Conservation (phyloP, 2,888 invertebrate genomes). For the Dastarcus helophoroides region DNA sequence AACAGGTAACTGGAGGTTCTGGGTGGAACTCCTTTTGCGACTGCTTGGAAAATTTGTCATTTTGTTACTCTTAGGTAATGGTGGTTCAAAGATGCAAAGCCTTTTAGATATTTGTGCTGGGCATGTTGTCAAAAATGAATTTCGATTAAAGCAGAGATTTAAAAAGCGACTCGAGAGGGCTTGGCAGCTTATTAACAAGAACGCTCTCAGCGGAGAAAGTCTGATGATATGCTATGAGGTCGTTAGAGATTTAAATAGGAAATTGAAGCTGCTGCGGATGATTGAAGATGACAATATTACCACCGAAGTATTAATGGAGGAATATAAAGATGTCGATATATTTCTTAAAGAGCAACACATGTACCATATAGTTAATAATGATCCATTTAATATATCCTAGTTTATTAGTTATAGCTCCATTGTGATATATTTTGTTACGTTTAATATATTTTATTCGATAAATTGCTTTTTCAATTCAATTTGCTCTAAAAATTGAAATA, state of each 20-base stretch:
- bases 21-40: too few relatives aligned
- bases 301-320: conserved; percentile 25
- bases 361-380: conserved; percentile 18
- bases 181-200: conserved; percentile 29
- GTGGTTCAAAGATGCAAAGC: conserved; percentile 12
- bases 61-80: too few relatives aligned
- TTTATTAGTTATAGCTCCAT: too few relatives aligned
- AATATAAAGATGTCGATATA: conserved; percentile 28
- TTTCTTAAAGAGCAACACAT: conserved; percentile 26
- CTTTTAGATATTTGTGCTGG: conserved; percentile 28
- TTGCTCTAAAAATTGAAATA: too few relatives aligned
- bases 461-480: too few relatives aligned
- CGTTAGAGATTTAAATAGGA: conserved; percentile 30
- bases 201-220: conserved; percentile 15
- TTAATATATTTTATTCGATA: too few relatives aligned
- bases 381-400: conserved; percentile 18
- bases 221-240: conserved; percentile 25
- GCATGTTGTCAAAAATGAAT: conserved; percentile 25
- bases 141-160: conserved; percentile 23
- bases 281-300: conserved; percentile 29
- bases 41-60: too few relatives aligned
- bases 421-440: too few relatives aligned
- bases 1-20: neutral
- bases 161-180: conserved; percentile 24
- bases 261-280: conserved; percentile 27